Evolutionary conservation across 2,888 invertebrate genomes (phyloP), one percentile per base, ranked within the genome.

Genomic region (Tetramorium bicarinatum): DNA sequence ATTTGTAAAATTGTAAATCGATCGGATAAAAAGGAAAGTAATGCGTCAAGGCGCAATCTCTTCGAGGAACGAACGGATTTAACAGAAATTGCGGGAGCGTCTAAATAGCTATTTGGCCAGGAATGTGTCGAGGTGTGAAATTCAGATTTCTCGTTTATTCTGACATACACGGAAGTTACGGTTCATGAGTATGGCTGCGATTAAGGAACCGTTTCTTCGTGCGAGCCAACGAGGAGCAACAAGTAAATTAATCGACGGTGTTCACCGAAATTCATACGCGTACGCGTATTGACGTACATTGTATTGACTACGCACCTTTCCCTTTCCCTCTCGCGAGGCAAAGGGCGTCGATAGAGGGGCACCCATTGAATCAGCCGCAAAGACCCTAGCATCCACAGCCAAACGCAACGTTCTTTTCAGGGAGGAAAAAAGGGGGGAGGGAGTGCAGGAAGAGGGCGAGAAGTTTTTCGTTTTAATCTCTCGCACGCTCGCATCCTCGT

Each of bases 401-500:
- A 75, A 80, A 59, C 7, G 84, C 85, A 84, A 86, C 79, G 87
- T 84, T 85, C 89, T 90, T 90, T 90, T 89, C 90, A 54, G 67
- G 41, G n/a, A 44, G 69, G 41, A 25, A 71, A 62, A 81, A 54
- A n/a, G 54, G 44, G 56, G 52, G 56, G 29, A 2, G 29, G 29
- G 34, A 54, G 66, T 59, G 15, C 3, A 34, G 41, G 21, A 71
- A 9, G 54, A n/a, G 41, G n/a, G 56, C 8, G 59, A 79, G 75
- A 61, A 71, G 81, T 88, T 90, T 90, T 90, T 90, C 90, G 88
- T 90, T 90, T 90, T 90, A 90, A 90, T 90, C 90, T 88, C 88
- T 81, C 71, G 84, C 85, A 64, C 82, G 88, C 56, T 85, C 86
- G 87, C 81, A 83, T 66, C 85, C 89, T 87, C 90, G 90, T 88